Base-by-base conservation (phyloP, 1,140 invertebrate species). In the Nomia melanderi region DNA sequence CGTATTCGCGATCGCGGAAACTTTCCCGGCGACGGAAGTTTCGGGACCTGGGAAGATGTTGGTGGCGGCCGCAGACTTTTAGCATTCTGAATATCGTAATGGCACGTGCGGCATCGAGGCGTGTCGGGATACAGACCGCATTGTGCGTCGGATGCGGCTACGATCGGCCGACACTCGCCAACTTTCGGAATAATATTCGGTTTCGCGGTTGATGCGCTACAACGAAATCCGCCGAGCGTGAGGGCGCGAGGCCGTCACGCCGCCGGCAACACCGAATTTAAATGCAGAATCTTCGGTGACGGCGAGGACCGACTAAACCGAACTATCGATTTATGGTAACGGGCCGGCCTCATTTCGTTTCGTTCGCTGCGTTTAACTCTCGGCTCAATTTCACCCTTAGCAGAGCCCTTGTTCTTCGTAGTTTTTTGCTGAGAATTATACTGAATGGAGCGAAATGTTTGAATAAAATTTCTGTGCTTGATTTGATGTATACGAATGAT, bases 301-400 rank as follows among this genome's bases (percentile, higher is more conserved):
- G 65, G 36, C 11, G n/a, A 39, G 29, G 2, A 64, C 39, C 33
- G 41, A 20, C 73, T 69, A 50, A 69, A 50, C 73, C 39, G 54
- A 76, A 76, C 27, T 76, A 76, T 76, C 53, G 73, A 76, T 76
- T 76, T 76, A 76, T 76, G 73, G 56, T 76, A 76, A 76, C 73
- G 64, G 27, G 20, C 4, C 39, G 33, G 39, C 56, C 47, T 69
- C 50, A 17, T 56, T 31, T 27, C 31, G 59, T 65, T 41, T 47
- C 20, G 17, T 5, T 47, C 29, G 29, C 5, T 2, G 50, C 11
- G 50, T 17, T 74, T 65, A 31, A 54, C 41, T 31, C 9, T 11
- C 1, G 25, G 4, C 3, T 54, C n/a, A 41, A 20, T 73, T 73
- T 73, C 31, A n/a, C n/a, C n/a, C n/a, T n/a, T n/a, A n/a, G n/a